A percentile compares a stretch with the other conserved stretches of the same genome.
Conservation (phyloP, 2,797 vertebrate genomes). For the Halcyon chelicuti region DNA sequence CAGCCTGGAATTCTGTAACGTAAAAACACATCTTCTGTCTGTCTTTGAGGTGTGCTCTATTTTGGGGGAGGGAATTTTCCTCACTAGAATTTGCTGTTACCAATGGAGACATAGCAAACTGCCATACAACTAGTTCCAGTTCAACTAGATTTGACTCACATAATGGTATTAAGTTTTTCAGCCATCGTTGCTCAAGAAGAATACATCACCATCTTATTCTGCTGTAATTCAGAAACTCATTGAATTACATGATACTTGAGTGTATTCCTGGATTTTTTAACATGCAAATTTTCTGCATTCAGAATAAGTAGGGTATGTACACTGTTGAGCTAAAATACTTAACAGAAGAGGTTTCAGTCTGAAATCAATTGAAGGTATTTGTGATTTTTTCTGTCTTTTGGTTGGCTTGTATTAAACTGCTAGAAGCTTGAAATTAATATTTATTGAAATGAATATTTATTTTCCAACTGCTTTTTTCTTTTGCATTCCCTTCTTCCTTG, state of each 20-base stretch:
- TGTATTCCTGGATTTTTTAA: constrained; percentile 27
- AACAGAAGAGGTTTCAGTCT: not conserved
- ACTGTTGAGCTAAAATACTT: not conserved
- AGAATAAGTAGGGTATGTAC: not conserved
- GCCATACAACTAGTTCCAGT: not conserved
- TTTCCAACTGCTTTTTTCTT: not conserved
- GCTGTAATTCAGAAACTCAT: not conserved
- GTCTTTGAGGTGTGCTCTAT: not conserved
- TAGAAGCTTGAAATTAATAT: not conserved
- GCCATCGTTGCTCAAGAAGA: not conserved
- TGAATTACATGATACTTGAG: constrained; percentile 17
- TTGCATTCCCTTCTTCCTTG: not conserved
- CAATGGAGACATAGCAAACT: not conserved
- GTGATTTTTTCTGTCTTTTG: not conserved
- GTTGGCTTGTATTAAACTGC: not conserved
- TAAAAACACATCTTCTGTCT: not conserved
- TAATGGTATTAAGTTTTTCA: constrained; percentile 28
- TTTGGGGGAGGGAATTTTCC: not conserved
- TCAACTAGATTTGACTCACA: constrained; percentile 12
- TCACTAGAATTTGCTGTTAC: not conserved
- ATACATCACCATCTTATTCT: constrained; percentile 21
- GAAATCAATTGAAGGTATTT: not conserved
- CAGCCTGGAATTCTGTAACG: not conserved
- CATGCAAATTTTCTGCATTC: not conserved
- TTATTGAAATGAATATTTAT: constrained; percentile 2